Base-by-base conservation (phyloP, 2,888 invertebrate species). In the Brachypalpus laphriformis region DNA sequence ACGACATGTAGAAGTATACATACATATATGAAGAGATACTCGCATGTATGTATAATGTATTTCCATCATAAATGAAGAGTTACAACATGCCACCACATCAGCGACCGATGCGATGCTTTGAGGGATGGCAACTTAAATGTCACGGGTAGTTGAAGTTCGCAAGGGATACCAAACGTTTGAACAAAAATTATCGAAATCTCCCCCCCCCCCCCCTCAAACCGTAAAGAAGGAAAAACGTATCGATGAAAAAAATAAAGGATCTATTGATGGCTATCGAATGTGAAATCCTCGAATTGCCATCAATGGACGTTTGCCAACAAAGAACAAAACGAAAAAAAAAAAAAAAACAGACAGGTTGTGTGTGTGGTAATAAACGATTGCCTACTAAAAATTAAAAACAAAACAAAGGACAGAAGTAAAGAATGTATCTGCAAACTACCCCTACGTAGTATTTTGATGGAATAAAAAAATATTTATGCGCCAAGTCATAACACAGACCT, bases 401-500 rank as follows among this genome's bases (percentile, higher is more conserved):
- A 80, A 85, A 65, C 16, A 28, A 25, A 61, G 7, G 28, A 59
- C 31, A 20, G 68, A 56, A 37, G 37, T 25, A 37, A 47, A 2
- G 37, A 70, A 75, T 68, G 54, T 68, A 72, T 66, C 66, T 76
- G n/a, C 45, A 54, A 80, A 70, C 80, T 83, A 74, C 83, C 83
- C 83, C 20, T 83, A 56, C 72, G 63, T 75, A 57, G 66, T 71
- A 80, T 78, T 80, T 87, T 78, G 82, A 78, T 77, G 76, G 83
- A 86, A 82, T 86, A 83, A 82, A 87, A 88, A 88, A 88, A 88
- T 87, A 88, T 88, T 87, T 87, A 87, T 88, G 87, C 87, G 87
- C 80, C 86, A 82, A 87, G 88, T 87, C 88, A 88, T 87, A 88
- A 88, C 87, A 87, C 78, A 83, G 80, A 76, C 70, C 59, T 68